Percentiles rank a stretch among this genome's conserved stretches.
Evolutionary conservation across 2,888 invertebrate genomes (phyloP).

Genomic region (Heliconius cydno): DNA sequence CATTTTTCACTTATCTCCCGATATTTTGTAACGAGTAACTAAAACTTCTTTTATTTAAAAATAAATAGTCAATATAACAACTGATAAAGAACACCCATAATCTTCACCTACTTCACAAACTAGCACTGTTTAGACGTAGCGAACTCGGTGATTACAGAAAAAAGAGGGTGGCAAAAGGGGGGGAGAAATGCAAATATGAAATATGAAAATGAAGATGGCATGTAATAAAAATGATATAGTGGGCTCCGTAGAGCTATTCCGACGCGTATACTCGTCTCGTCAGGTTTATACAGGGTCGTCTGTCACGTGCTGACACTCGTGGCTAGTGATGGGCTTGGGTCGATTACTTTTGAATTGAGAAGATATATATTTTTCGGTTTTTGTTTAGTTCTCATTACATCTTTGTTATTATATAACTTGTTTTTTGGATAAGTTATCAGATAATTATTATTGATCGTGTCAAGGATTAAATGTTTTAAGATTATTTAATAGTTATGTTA

Average conservation of each 20-base stretch:
- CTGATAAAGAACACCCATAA: neutral
- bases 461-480: neutral
- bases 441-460: neutral
- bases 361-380: neutral
- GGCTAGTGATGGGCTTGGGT: slow-evolving; percentile 53
- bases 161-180: slow-evolving; percentile 63
- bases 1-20: too few relatives aligned
- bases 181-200: slow-evolving; percentile 84
- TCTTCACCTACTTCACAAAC: slow-evolving; percentile 13
- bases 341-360: neutral
- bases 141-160: slow-evolving; percentile 73
- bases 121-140: slow-evolving; percentile 30
- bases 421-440: neutral
- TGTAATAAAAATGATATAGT: slow-evolving; percentile 92
- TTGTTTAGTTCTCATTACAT: neutral
- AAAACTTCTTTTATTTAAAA: too few relatives aligned
- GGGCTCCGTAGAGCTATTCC: slow-evolving; percentile 90
- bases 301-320: slow-evolving; percentile 87
- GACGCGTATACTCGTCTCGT: slow-evolving; percentile 87
- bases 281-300: slow-evolving; percentile 89
- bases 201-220: slow-evolving; percentile 88
- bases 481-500: neutral
- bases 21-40: too few relatives aligned
- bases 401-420: neutral
- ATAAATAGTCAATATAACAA: too few relatives aligned